phyloP scores from a whole-genome alignment of 2,113 vertebrate species.

The Grammomys dolichurus region DNA sequence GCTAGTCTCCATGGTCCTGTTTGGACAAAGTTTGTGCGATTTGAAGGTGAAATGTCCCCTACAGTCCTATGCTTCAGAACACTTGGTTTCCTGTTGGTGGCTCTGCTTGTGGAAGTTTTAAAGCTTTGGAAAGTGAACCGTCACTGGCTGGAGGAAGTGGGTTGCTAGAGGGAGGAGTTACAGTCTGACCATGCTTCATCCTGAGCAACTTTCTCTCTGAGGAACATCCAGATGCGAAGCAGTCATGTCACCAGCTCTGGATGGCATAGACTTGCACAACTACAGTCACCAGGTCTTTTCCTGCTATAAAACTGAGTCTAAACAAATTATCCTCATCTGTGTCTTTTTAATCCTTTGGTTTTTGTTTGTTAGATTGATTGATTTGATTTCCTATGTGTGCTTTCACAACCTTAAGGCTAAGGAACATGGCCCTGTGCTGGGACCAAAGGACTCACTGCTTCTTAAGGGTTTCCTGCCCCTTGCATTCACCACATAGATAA shows the following conservation, averaged over 20 bases:
- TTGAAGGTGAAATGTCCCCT: not conserved
- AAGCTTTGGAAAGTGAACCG: not conserved
- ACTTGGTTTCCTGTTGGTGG: not conserved
- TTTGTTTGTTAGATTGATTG: no score
- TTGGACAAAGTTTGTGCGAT: no score
- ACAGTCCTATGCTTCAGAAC: not conserved
- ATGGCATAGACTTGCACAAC: not conserved
- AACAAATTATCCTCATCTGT: not conserved
- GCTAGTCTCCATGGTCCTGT: fast-evolving
- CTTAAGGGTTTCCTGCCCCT: not conserved
- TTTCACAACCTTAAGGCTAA: not conserved
- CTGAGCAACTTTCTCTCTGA: not conserved
- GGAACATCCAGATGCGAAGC: not conserved
- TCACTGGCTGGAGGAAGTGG: not conserved
- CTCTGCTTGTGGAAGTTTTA: not conserved
- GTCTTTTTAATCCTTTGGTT: no score
- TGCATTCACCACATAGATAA: not conserved
- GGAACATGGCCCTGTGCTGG: not conserved
- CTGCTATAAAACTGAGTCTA: not conserved
- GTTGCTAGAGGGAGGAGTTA: not conserved
- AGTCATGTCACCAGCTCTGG: not conserved
- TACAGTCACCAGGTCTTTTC: no score
- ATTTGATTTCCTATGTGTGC: not conserved
- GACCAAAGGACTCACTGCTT: not conserved
- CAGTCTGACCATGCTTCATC: not conserved